phyloP scores from a whole-genome alignment of 2,113 vertebrate genomes.

The Alaudala cheleensis region DNA sequence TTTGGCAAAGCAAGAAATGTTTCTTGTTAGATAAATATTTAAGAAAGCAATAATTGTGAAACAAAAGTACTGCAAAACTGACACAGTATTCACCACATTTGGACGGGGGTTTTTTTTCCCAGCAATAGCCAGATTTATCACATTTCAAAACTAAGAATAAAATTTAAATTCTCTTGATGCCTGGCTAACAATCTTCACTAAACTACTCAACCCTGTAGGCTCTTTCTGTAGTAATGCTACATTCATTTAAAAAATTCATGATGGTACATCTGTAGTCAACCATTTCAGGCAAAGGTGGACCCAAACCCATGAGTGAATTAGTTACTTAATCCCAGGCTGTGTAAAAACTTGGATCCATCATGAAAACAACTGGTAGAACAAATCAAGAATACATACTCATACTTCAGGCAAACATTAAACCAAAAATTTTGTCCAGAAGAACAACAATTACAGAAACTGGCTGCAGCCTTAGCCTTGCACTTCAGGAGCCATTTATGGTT shows the following conservation, averaged over 20 bases:
- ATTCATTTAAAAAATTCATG: not conserved
- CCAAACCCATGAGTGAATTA: not conserved
- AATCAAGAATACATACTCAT: not conserved
- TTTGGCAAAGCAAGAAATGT: slow-evolving; percentile 13
- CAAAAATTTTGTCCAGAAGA: not conserved
- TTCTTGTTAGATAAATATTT: slow-evolving; percentile 14
- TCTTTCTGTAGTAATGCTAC: not conserved
- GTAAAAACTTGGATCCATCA: not conserved
- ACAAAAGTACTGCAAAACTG: not conserved
- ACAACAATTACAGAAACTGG: not conserved
- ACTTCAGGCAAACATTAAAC: not conserved
- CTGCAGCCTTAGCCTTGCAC: not conserved
- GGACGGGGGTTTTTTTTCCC: not conserved
- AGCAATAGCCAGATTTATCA: not conserved
- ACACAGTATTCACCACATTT: not conserved
- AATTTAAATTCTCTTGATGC: not conserved
- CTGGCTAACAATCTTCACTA: not conserved
- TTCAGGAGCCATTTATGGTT: not conserved
- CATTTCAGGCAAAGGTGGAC: not conserved
- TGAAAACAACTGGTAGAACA: not conserved
- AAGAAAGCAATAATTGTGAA: slow-evolving; percentile 24
- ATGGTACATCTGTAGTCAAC: not conserved
- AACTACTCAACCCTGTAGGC: not conserved
- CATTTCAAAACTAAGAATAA: not conserved
- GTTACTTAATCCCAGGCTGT: not conserved